These are phyloP conservation scores for Microplitis mediator DNA, from an alignment of 1,140 invertebrate genomes.

Conservation along the genomic window DNA sequence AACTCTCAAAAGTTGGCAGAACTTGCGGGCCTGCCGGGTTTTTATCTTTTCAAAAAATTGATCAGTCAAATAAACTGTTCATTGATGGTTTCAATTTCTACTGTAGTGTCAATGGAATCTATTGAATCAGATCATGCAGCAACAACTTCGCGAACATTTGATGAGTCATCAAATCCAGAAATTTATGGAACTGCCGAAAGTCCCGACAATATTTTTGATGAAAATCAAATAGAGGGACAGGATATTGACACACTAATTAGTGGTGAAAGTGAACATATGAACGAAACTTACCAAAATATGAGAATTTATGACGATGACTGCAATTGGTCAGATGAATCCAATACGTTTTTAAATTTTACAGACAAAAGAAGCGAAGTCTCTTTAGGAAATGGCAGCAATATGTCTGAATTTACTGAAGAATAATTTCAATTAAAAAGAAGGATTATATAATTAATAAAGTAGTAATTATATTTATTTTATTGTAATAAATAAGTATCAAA, in stretches of 20 bases:
- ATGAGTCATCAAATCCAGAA: too few relatives aligned
- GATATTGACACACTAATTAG: neutral
- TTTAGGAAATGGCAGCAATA: neutral
- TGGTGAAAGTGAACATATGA: neutral
- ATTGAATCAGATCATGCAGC: too few relatives aligned
- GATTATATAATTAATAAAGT: neutral
- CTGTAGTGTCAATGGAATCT: too few relatives aligned
- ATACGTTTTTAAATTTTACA: neutral
- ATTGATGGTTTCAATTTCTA: neutral
- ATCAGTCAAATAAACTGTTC: neutral
- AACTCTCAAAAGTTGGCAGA: neutral
- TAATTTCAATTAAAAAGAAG: too few relatives aligned
- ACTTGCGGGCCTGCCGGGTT: neutral
- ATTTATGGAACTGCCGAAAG: too few relatives aligned
- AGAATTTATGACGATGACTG: neutral
- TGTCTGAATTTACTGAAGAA: neutral
- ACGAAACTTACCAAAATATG: neutral
- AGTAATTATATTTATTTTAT: slow-evolving; percentile 1
- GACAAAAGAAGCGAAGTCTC: neutral
- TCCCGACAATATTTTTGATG: too few relatives aligned
- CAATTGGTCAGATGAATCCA: neutral
- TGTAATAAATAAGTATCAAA: neutral
- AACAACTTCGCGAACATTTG: too few relatives aligned
- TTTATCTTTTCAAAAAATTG: neutral
- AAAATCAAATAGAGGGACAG: neutral